Percentiles rank a stretch among this genome's conserved stretches.
Evolutionary conservation across 1,140 invertebrate genomes (phyloP).

Genomic region (Grapholita molesta): DNA sequence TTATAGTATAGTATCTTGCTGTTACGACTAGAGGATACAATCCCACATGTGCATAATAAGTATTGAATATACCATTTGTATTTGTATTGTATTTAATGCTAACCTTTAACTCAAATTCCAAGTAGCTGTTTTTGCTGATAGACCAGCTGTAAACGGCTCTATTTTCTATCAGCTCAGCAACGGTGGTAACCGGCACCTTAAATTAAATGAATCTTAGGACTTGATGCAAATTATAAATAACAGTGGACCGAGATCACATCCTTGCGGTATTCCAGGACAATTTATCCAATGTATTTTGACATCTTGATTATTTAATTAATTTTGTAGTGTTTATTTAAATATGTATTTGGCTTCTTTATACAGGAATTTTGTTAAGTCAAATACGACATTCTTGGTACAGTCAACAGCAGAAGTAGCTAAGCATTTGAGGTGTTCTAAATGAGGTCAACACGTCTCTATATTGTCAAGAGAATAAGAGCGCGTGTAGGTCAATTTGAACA

Average conservation of each 20-base stretch:
- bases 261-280: neutral
- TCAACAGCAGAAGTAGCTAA: too few relatives aligned
- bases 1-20: too few relatives aligned
- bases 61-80: too few relatives aligned
- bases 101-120: conserved; percentile 83
- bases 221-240: neutral
- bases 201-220: neutral
- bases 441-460: too few relatives aligned
- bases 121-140: conserved; percentile 83
- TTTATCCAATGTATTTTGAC: neutral
- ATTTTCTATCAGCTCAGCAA: conserved; percentile 84
- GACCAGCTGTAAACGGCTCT: conserved; percentile 85
- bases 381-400: too few relatives aligned
- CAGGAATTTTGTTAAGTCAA: too few relatives aligned
- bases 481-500: too few relatives aligned
- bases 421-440: too few relatives aligned
- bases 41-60: too few relatives aligned
- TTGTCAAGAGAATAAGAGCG: too few relatives aligned
- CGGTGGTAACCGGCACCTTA: conserved; percentile 82
- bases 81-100: neutral
- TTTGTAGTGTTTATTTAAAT: neutral
- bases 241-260: neutral
- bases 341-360: neutral
- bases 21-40: too few relatives aligned
- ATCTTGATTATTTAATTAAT: neutral